Percentiles rank a stretch among this genome's conserved stretches.
Evolutionary conservation across 2,888 invertebrate species (phyloP).

Genomic region (Trileptium ribeirensis): DNA sequence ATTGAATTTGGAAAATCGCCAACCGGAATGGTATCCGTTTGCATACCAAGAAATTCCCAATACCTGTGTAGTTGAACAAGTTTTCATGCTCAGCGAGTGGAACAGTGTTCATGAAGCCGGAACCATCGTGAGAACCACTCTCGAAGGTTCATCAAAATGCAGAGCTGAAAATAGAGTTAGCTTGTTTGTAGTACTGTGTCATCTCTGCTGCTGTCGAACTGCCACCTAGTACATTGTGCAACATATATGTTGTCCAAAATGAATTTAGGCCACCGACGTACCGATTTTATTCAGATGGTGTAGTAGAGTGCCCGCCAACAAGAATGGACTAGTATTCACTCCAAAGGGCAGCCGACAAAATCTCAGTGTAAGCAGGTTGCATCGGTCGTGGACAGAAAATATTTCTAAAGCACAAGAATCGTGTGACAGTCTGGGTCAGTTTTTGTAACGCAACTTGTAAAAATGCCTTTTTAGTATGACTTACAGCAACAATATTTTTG

Average conservation of each 20-base stretch:
- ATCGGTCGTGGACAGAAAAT: neutral
- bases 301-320: constrained; percentile 32
- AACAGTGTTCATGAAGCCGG: too few species aligned
- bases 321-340: constrained; percentile 28
- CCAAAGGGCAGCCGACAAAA: constrained; percentile 39
- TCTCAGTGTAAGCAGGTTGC: constrained; percentile 30
- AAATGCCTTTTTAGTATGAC: constrained; percentile 40
- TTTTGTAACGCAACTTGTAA: constrained; percentile 31
- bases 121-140: neutral
- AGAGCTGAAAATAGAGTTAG: neutral
- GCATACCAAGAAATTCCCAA: neutral
- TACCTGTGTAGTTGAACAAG: neutral
- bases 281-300: constrained; percentile 15
- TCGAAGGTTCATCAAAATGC: neutral
- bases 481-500: neutral
- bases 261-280: neutral
- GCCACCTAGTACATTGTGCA: neutral
- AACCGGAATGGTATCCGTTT: too few species aligned
- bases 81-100: too few species aligned
- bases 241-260: constrained; percentile 11
- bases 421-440: constrained; percentile 26
- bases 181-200: neutral
- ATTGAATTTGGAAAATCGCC: too few species aligned
- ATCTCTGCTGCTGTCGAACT: neutral
- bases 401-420: neutral